A percentile compares a stretch with the other conserved stretches of the same genome.
Conservation (phyloP, 2,113 vertebrate species). For the Pipra filicauda region DNA sequence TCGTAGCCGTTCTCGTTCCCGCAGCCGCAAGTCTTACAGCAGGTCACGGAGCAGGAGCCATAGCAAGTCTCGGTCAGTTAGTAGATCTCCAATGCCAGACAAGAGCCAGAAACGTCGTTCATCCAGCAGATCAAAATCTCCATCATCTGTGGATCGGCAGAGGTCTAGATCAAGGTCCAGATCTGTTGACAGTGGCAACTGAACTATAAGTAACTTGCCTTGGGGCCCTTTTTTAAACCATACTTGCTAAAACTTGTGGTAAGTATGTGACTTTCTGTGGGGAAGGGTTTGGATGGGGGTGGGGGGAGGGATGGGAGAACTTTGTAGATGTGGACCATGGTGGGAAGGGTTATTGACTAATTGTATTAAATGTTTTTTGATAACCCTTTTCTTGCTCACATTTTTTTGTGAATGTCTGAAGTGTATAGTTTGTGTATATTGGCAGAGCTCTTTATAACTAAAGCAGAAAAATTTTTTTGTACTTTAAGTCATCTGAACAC, state of each 20-base stretch:
- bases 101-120: constrained; percentile 84
- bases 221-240: constrained; percentile 72
- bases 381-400: constrained; percentile 79
- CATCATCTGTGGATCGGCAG: constrained; percentile 80
- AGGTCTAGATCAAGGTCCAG: constrained; percentile 83
- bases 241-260: constrained; percentile 82
- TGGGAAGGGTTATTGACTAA: constrained; percentile 74
- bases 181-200: constrained; percentile 90
- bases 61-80: constrained; percentile 82
- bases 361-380: constrained; percentile 84
- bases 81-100: constrained; percentile 81
- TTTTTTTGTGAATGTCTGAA: constrained; percentile 80
- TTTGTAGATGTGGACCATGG: constrained; percentile 81
- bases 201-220: constrained; percentile 76
- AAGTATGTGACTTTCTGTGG: constrained; percentile 78
- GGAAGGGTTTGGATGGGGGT: constrained; percentile 53
- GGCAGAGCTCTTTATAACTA: constrained; percentile 81
- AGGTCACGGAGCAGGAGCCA: constrained; percentile 83
- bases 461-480: constrained; percentile 74
- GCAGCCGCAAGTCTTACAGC: constrained; percentile 85
- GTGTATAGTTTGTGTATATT: constrained; percentile 82
- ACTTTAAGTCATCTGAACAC: constrained; percentile 59
- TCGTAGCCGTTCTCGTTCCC: constrained; percentile 84
- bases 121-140: constrained; percentile 81
- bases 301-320: constrained; percentile 30